Evolutionary conservation across 92 coral and sea anemone species (phyloP).

Genomic region (Porites rus): DNA sequence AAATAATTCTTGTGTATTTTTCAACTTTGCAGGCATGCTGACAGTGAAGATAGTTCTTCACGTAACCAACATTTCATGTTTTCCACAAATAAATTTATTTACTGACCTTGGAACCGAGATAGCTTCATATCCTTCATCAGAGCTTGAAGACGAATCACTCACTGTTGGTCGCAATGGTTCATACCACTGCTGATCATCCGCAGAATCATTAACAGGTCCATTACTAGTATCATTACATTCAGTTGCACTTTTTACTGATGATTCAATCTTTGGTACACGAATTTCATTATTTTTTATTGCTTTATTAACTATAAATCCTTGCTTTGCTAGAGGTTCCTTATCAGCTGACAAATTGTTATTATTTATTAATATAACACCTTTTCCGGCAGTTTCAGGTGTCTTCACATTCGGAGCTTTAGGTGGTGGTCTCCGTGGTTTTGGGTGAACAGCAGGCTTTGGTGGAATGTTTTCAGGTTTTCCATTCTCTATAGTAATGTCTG

Average conservation of each 20-base stretch:
- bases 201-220: constrained; percentile 4
- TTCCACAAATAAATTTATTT: background rate
- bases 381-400: background rate
- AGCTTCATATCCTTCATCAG: constrained; percentile 21
- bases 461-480: constrained; percentile 22
- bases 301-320: background rate
- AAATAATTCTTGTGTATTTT: too few relatives aligned
- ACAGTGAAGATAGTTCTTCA: too few relatives aligned
- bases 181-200: constrained; percentile 25
- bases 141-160: constrained; percentile 4
- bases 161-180: background rate
- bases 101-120: constrained; percentile 24
- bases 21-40: too few relatives aligned
- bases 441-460: constrained; percentile 67
- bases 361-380: background rate
- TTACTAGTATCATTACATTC: background rate
- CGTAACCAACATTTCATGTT: too few relatives aligned
- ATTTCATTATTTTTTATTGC: background rate
- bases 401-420: constrained; percentile 44
- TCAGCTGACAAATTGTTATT: background rate
- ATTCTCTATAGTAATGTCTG: constrained; percentile 7
- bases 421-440: constrained; percentile 63
- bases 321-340: background rate
- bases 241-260: background rate
- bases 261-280: background rate